phyloP scores from a whole-genome alignment of 2,113 vertebrate genomes.

The Gnathonemus longibarbis region DNA sequence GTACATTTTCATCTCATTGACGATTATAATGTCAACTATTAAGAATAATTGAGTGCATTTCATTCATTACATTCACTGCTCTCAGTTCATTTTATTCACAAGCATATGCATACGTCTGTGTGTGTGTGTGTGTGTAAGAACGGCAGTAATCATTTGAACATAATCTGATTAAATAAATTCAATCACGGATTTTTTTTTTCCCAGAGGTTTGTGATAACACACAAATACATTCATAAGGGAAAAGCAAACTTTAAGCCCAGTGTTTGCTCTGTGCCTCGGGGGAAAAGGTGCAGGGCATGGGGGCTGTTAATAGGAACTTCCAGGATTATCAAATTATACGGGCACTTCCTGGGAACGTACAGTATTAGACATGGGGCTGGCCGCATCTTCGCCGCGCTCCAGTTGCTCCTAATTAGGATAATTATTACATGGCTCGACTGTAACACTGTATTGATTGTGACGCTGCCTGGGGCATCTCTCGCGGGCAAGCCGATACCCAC shows the following conservation, averaged over 20 bases:
- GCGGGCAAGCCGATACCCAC: slow-evolving; percentile 55
- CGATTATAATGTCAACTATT: slow-evolving; percentile 29
- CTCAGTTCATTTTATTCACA: too few species aligned
- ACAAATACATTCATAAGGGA: background rate
- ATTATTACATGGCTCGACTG: slow-evolving; percentile 85
- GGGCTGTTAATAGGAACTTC: slow-evolving; percentile 73
- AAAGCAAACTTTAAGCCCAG: slow-evolving; percentile 39
- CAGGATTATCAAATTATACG: slow-evolving; percentile 86
- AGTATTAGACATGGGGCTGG: slow-evolving; percentile 68
- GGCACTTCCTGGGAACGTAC: slow-evolving; percentile 62
- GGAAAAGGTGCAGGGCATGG: slow-evolving; percentile 49
- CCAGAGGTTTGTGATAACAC: background rate
- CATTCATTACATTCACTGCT: background rate
- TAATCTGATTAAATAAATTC: background rate
- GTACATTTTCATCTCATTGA: slow-evolving; percentile 42
- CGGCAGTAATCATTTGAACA: background rate
- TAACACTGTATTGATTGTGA: slow-evolving; percentile 80
- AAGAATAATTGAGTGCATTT: background rate
- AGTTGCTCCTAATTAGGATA: slow-evolving; percentile 85
- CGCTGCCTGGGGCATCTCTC: slow-evolving; percentile 57
- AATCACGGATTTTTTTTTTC: background rate
- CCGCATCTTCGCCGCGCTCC: slow-evolving; percentile 62
- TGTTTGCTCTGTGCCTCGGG: slow-evolving; percentile 38
- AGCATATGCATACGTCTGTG: background rate
- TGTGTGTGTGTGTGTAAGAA: background rate